These are phyloP conservation scores for Bagarius yarrelli DNA, from an alignment of 2,113 vertebrate species.

Conservation along the genomic window DNA sequence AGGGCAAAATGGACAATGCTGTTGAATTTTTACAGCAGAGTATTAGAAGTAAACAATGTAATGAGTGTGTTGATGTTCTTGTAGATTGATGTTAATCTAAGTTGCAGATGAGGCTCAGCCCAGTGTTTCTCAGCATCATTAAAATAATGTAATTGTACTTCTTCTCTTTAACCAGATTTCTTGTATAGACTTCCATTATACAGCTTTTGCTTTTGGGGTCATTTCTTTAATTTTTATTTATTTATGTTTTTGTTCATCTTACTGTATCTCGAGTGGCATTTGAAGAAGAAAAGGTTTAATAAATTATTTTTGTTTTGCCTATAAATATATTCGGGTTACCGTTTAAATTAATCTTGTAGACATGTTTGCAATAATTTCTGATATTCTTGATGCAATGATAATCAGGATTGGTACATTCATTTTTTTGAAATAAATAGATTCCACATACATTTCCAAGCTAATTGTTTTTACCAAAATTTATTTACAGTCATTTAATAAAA, in stretches of 20 bases:
- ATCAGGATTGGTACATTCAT: not conserved
- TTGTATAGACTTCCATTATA: slow-evolving; percentile 38
- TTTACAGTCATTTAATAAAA: not conserved
- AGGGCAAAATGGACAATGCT: not conserved
- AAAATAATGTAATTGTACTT: slow-evolving; percentile 71
- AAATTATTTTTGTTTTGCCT: slow-evolving; percentile 2
- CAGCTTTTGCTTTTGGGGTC: not conserved
- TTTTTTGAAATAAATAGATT: not conserved
- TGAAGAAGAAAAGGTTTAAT: not conserved
- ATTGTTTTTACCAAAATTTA: not conserved
- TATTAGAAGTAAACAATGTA: not conserved
- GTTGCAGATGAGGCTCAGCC: slow-evolving; percentile 57
- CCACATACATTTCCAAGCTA: not conserved
- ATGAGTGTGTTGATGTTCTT: slow-evolving; percentile 58
- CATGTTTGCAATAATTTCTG: not conserved
- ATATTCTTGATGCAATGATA: not conserved
- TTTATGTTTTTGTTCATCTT: not conserved
- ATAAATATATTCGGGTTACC: too few relatives aligned
- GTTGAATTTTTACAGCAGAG: not conserved
- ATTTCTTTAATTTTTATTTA: not conserved
- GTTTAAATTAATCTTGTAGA: not conserved
- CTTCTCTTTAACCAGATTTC: slow-evolving; percentile 56
- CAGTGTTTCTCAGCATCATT: slow-evolving; percentile 67
- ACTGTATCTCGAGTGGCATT: not conserved
- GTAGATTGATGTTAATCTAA: slow-evolving; percentile 57